phyloP scores from a whole-genome alignment of 2,113 vertebrate genomes.

The Neotragus pygmaeus region DNA sequence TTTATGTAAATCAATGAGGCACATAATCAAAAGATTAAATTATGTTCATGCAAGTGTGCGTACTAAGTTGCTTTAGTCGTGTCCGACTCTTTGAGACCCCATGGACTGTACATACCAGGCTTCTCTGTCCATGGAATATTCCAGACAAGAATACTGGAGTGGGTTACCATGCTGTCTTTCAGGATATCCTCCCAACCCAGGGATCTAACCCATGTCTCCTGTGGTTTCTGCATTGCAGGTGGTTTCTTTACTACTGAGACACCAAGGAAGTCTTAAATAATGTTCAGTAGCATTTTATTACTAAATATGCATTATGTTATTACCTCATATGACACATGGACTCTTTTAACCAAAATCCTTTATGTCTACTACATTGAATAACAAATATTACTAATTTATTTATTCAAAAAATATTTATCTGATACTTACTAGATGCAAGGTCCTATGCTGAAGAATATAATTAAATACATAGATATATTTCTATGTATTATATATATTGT shows the following conservation, averaged over 20 bases:
- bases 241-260: not conserved
- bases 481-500: not conserved
- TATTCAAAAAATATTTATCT: not conserved
- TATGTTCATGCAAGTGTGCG: not conserved
- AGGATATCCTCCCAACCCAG: not conserved
- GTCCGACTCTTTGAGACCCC: not conserved
- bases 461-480: not conserved
- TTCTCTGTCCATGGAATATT: not conserved
- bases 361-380: not conserved
- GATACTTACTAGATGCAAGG: not conserved
- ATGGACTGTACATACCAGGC: not conserved
- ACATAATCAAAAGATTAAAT: not conserved
- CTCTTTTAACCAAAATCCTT: not conserved
- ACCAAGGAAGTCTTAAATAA: not conserved
- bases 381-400: not conserved
- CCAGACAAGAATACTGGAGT: not conserved
- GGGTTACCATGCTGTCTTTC: not conserved
- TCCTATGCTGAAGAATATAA: not conserved
- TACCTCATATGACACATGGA: not conserved
- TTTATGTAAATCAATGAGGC: not conserved
- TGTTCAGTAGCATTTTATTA: not conserved
- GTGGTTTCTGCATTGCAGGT: not conserved
- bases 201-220: not conserved
- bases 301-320: not conserved
- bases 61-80: not conserved